Evolutionary conservation across 1,140 invertebrate genomes (phyloP).

Genomic region (Heliconius hewitsoni): DNA sequence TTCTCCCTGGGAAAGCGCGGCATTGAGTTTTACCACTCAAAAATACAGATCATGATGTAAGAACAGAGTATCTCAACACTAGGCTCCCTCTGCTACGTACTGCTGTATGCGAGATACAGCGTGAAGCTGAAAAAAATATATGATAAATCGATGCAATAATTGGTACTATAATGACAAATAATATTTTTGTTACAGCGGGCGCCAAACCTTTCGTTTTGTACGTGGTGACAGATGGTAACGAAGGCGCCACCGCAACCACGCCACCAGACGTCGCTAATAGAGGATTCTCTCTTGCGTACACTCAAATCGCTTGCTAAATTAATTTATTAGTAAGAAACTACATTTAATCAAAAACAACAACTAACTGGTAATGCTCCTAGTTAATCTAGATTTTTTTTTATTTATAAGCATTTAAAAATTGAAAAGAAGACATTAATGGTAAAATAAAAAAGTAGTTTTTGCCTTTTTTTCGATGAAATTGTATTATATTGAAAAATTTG

Average conservation of each 20-base stretch:
- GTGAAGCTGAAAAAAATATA: too few species aligned
- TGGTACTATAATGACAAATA: neutral
- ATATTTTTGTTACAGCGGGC: slow-evolving; percentile 45
- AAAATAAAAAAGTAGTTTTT: neutral
- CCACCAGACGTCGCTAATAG: slow-evolving; percentile 85
- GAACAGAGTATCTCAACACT: too few species aligned
- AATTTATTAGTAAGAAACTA: neutral
- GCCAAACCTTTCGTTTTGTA: slow-evolving; percentile 88
- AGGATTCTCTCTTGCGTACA: slow-evolving; percentile 87
- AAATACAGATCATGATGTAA: too few species aligned
- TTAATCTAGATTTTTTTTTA: neutral
- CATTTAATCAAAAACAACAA: neutral
- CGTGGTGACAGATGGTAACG: slow-evolving; percentile 85
- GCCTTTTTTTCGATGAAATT: neutral
- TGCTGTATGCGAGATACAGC: too few species aligned
- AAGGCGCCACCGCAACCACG: slow-evolving; percentile 72
- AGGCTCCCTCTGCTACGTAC: too few species aligned
- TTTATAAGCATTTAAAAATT: neutral
- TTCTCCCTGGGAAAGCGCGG: too few species aligned
- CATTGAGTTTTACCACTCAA: too few species aligned
- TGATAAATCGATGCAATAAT: neutral
- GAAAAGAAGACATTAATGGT: slow-evolving; percentile 4
- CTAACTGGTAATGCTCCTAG: too few species aligned
- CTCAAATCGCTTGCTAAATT: slow-evolving; percentile 84
- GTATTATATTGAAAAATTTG: neutral